A percentile compares a stretch with the other conserved stretches of the same genome.
These are phyloP conservation scores for Sphenodon punctatus DNA, from an alignment of 2,797 vertebrate species.

Conservation along the genomic window DNA sequence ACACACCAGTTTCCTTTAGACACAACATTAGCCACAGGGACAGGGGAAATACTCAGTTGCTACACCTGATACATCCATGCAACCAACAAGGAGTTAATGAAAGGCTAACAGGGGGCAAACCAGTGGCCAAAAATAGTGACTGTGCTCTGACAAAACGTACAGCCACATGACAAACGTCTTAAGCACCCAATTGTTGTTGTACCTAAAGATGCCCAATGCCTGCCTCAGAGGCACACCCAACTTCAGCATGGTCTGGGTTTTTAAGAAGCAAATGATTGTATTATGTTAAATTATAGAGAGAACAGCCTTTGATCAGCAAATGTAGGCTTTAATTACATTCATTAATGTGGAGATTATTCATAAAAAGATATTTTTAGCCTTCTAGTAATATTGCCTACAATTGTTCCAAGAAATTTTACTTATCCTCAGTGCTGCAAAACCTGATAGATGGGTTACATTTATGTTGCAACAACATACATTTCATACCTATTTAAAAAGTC, in stretches of 20 bases:
- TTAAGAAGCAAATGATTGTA: neutral
- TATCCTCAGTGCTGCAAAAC: rapidly evolving
- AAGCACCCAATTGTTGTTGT: too few relatives aligned
- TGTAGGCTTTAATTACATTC: neutral
- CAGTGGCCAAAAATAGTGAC: too few relatives aligned
- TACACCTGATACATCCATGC: too few relatives aligned
- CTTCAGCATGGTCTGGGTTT: neutral
- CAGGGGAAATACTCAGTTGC: too few relatives aligned
- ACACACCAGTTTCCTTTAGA: too few relatives aligned
- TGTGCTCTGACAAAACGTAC: too few relatives aligned
- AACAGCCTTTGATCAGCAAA: neutral
- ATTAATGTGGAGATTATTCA: neutral
- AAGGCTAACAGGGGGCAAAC: too few relatives aligned
- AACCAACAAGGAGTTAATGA: too few relatives aligned
- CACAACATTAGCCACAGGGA: too few relatives aligned
- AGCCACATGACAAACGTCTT: too few relatives aligned
- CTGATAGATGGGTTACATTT: neutral
- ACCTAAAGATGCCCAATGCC: too few relatives aligned
- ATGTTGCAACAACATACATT: neutral
- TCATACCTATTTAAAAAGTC: rapidly evolving
- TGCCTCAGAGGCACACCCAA: too few relatives aligned
- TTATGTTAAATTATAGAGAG: neutral
- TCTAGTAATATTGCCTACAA: neutral
- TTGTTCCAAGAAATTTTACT: neutral
- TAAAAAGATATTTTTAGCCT: neutral